Evolutionary conservation across 2,888 invertebrate genomes (phyloP).

Genomic region (Augiades crinisus): DNA sequence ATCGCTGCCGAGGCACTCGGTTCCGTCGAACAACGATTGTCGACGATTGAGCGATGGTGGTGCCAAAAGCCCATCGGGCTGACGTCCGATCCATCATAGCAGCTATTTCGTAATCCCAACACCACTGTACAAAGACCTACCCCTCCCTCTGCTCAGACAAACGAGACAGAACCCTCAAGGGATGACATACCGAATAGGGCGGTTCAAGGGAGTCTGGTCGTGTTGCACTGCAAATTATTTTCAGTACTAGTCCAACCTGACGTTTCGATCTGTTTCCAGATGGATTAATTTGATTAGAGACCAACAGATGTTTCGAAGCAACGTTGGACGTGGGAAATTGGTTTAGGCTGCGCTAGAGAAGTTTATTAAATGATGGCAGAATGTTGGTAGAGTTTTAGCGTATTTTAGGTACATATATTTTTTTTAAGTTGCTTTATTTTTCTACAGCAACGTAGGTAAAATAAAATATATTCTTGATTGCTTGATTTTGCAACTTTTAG

Average conservation of each 20-base stretch:
- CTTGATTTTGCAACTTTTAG: too few relatives aligned
- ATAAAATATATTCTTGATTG: too few relatives aligned
- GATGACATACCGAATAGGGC: slow-evolving; percentile 17
- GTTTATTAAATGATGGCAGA: slow-evolving; percentile 2
- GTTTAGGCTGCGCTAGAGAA: slow-evolving; percentile 24
- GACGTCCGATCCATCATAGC: slow-evolving; percentile 71
- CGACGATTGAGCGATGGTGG: slow-evolving; percentile 72
- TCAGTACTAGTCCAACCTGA: slow-evolving; percentile 69
- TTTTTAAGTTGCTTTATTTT: too few relatives aligned
- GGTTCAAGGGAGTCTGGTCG: slow-evolving; percentile 43
- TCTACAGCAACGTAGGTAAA: too few relatives aligned
- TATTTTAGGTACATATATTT: too few relatives aligned
- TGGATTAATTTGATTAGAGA: slow-evolving; percentile 79
- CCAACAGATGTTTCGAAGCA: slow-evolving; percentile 68
- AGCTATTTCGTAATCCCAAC: slow-evolving; percentile 48
- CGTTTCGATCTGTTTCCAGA: slow-evolving; percentile 78
- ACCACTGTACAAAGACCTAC: slow-evolving; percentile 44
- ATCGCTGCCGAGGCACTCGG: slow-evolving; percentile 58
- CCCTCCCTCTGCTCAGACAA: slow-evolving; percentile 19
- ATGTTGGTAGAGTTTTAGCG: too few relatives aligned
- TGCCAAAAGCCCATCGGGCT: slow-evolving; percentile 70
- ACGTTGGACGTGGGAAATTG: slow-evolving; percentile 40
- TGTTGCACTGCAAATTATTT: slow-evolving; percentile 67
- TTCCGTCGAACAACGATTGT: slow-evolving; percentile 68
- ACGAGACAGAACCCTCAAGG: slow-evolving; percentile 13